Evolutionary conservation across 2,113 vertebrate genomes (phyloP), one percentile per base, ranked within the genome.

Genomic region (Oceanodroma tethys): DNA sequence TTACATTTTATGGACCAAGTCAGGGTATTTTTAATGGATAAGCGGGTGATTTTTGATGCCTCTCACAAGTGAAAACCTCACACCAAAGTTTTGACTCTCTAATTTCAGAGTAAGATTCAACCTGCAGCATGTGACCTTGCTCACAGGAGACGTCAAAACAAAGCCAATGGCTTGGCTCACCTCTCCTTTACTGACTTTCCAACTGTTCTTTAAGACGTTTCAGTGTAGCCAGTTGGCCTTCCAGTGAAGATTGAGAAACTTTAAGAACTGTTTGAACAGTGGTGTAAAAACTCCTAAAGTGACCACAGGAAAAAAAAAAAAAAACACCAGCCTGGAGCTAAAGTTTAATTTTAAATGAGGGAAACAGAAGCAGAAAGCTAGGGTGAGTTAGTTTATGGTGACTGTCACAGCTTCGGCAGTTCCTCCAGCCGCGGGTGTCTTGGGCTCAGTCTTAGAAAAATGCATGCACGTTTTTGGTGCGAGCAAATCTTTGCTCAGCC

Each of bases 361-460:
- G 21, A 45, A 59, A 32, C 29, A 52, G 75, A 68, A 43, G n/a
- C 22, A 56, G 43, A 76, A 45, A 20, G 50, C 27, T 26, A 15
- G 48, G 19, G 7, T 13, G 38, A 40, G 59, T 63, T 72, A 10
- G 16, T 29, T 74, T 26, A 1, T 43, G 36, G 66, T 68, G 58
- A 7, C 30, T 23, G 4, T 47, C 66, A 13, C 10, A 3, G 36
- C 30, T 60, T 32, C 5, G 6, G 43, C 63, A 55, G 32, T 36
- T 53, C 67, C 80, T 55, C 5, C 34, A 17, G 34, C 53, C 0
- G 0, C 1, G 22, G 47, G 12, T n/a, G 18, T 56, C 1, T 11
- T 3, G 13, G 32, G 32, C 75, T 52, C 4, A 1, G 32, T 21
- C 9, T 0, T 55, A 42, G 59, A 17, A 67, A 26, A 63, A 34